Percentiles rank a stretch among this genome's conserved stretches.
phyloP scores from a whole-genome alignment of 2,797 vertebrate species.

The Poeciliopsis infans region DNA sequence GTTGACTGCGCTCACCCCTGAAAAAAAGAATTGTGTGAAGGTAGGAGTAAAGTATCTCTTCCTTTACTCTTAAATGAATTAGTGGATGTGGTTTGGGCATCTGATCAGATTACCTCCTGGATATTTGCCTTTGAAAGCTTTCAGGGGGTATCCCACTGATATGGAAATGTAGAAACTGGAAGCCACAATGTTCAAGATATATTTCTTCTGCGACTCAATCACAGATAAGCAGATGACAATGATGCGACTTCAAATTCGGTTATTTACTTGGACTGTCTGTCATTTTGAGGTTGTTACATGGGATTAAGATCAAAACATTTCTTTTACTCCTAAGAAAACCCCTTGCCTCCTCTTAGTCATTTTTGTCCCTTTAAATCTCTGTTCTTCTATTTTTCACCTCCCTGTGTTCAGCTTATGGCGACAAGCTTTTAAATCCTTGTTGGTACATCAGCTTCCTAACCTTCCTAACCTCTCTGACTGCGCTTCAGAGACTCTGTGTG shows the following conservation, averaged over 20 bases:
- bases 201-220: background rate
- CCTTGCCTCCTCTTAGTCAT: background rate
- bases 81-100: background rate
- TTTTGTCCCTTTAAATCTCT: slow-evolving; percentile 9
- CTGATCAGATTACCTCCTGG: background rate
- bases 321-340: background rate
- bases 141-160: background rate
- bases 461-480: slow-evolving; percentile 57
- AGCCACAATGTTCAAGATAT: background rate
- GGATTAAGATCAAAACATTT: slow-evolving; percentile 37
- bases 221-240: background rate
- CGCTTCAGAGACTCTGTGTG: slow-evolving; percentile 56
- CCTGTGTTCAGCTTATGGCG: slow-evolving; percentile 49
- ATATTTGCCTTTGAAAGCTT: slow-evolving; percentile 3
- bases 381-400: slow-evolving; percentile 42
- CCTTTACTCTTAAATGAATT: background rate
- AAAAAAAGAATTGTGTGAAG: background rate
- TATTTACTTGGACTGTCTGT: slow-evolving; percentile 39
- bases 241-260: background rate
- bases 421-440: slow-evolving; percentile 60
- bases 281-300: slow-evolving; percentile 35
- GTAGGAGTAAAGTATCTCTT: background rate
- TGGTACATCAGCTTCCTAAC: slow-evolving; percentile 64
- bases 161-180: background rate
- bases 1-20: background rate